Conservation (phyloP, 2,113 vertebrate species). For the Haliaeetus leucogaster region DNA sequence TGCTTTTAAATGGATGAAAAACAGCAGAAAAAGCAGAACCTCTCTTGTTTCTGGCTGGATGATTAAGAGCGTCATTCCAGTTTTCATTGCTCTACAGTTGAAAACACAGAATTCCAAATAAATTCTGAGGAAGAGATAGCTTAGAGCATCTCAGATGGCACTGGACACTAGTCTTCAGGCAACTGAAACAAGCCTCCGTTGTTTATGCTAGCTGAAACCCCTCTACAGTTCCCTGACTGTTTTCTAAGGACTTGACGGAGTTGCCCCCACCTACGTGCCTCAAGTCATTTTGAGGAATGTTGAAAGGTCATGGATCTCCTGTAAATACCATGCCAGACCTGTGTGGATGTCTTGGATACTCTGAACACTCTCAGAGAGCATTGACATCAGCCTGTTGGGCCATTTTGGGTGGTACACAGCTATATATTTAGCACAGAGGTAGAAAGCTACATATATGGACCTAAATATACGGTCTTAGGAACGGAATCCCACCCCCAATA, state of each 20-base stretch:
- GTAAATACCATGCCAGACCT: background rate
- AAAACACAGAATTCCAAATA: background rate
- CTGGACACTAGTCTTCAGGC: background rate
- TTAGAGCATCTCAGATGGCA: background rate
- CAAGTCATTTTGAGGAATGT: background rate
- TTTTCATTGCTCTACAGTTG: background rate
- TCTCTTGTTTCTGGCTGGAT: background rate
- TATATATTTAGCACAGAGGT: background rate
- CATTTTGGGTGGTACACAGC: background rate
- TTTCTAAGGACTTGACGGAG: background rate
- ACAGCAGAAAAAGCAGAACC: background rate
- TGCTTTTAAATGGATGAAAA: slow-evolving; percentile 49
- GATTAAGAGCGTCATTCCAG: background rate
- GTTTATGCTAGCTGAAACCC: background rate
- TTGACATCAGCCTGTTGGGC: background rate
- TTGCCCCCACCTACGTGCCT: background rate
- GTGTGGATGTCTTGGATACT: background rate
- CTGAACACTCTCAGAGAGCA: background rate
- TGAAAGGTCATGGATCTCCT: background rate
- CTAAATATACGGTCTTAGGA: background rate
- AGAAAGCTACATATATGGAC: background rate
- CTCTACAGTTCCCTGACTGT: too few relatives aligned
- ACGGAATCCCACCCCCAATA: background rate
- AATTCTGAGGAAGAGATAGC: background rate
- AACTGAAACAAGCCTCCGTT: background rate